Evolutionary conservation across 2,888 invertebrate species (phyloP).

Genomic region (Hyppa rectilinea): DNA sequence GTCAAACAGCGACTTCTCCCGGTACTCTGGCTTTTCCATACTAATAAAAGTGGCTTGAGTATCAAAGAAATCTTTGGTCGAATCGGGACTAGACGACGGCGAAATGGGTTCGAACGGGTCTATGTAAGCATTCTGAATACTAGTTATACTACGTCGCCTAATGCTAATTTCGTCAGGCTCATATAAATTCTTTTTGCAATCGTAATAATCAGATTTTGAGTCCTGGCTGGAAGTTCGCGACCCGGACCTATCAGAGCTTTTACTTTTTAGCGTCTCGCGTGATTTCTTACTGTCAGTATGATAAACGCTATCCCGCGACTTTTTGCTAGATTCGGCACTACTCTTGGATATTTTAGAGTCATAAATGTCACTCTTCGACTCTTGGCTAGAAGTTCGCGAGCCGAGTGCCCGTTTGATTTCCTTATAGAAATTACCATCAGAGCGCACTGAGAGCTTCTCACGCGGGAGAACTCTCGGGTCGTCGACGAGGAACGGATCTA

Average conservation of each 20-base stretch:
- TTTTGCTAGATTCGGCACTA: constrained; percentile 92
- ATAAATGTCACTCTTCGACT: constrained; percentile 93
- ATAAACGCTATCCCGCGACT: constrained; percentile 92
- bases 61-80: constrained; percentile 92
- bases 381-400: constrained; percentile 93
- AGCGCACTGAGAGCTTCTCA: constrained; percentile 93
- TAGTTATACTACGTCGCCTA: constrained; percentile 80
- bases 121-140: constrained; percentile 83
- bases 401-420: constrained; percentile 92
- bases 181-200: constrained; percentile 90
- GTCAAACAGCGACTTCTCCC: constrained; percentile 88
- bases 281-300: constrained; percentile 93
- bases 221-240: constrained; percentile 93
- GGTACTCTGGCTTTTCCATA: constrained; percentile 86
- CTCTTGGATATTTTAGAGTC: constrained; percentile 92
- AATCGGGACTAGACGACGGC: constrained; percentile 93
- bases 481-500: constrained; percentile 95
- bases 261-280: constrained; percentile 91
- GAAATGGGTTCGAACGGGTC: constrained; percentile 88
- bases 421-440: constrained; percentile 94
- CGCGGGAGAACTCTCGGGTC: constrained; percentile 94
- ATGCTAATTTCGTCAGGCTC: constrained; percentile 82
- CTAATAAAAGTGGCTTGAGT: constrained; percentile 86
- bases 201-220: constrained; percentile 93
- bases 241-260: constrained; percentile 91